Evolutionary conservation across 2,113 vertebrate species (phyloP).

Genomic region (Spheniscus mendiculus): DNA sequence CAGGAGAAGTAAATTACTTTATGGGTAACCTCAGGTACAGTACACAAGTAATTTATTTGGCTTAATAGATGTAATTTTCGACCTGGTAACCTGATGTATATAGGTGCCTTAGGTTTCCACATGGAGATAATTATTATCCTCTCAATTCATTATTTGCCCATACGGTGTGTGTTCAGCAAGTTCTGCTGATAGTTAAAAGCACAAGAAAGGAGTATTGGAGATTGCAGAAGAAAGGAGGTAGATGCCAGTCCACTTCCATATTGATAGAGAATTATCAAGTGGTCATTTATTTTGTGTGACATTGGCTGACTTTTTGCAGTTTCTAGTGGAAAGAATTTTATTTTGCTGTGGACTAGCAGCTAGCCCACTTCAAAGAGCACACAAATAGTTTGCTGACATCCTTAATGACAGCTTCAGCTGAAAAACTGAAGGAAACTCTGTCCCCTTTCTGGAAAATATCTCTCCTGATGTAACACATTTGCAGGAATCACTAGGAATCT

Average conservation of each 20-base stretch:
- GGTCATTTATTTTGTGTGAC: background rate
- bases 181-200: background rate
- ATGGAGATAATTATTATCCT: background rate
- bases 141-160: background rate
- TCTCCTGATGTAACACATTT: background rate
- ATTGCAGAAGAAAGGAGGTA: background rate
- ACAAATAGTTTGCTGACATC: background rate
- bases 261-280: background rate
- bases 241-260: background rate
- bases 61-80: background rate
- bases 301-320: background rate
- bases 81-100: background rate
- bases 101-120: background rate
- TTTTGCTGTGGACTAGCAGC: background rate
- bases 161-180: background rate
- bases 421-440: background rate
- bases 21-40: slow-evolving; percentile 29
- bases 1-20: slow-evolving; percentile 49
- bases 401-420: background rate
- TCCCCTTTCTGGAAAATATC: background rate
- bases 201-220: background rate
- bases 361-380: background rate
- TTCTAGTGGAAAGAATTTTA: background rate
- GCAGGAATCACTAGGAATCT: background rate
- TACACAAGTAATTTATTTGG: slow-evolving; percentile 11